Conservation (phyloP, 2,888 invertebrate species). For the Molanna angustata region DNA sequence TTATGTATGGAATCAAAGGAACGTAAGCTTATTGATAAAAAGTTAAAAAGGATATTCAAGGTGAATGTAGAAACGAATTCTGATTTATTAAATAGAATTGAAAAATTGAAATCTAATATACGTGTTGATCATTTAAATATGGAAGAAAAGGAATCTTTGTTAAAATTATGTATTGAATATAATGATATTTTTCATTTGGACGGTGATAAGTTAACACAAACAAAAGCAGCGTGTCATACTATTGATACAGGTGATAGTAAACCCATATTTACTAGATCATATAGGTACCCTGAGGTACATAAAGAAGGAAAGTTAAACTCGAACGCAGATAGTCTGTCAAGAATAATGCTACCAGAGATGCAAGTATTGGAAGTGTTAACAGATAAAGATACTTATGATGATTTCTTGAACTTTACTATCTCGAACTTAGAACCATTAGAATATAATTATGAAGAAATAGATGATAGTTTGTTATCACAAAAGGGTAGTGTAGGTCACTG, state of each 20-base stretch:
- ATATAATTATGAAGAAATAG: constrained; percentile 5
- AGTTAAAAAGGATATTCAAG: neutral
- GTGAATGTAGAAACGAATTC: neutral
- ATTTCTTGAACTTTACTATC: constrained; percentile 9
- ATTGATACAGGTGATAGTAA: constrained; percentile 36
- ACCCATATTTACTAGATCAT: constrained; percentile 38
- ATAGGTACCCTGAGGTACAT: constrained; percentile 39
- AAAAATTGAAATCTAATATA: neutral
- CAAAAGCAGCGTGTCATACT: constrained; percentile 32
- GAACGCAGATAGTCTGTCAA: constrained; percentile 34
- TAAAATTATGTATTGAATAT: neutral
- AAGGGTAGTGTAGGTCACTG: neutral
- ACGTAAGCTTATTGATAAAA: too few species aligned
- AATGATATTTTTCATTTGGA: constrained; percentile 8
- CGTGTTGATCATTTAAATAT: constrained; percentile 1
- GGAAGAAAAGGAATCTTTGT: constrained; percentile 3
- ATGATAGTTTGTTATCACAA: neutral
- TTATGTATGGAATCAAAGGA: too few species aligned
- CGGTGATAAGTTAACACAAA: constrained; percentile 8
- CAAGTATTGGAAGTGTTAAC: constrained; percentile 16
- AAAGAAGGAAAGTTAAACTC: constrained; percentile 36
- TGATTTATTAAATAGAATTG: neutral
- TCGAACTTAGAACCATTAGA: neutral
- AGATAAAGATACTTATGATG: constrained; percentile 19
- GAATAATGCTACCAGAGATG: constrained; percentile 8